Base-by-base conservation (phyloP, 2,797 vertebrate species). In the Gymnoscopelus braueri region DNA sequence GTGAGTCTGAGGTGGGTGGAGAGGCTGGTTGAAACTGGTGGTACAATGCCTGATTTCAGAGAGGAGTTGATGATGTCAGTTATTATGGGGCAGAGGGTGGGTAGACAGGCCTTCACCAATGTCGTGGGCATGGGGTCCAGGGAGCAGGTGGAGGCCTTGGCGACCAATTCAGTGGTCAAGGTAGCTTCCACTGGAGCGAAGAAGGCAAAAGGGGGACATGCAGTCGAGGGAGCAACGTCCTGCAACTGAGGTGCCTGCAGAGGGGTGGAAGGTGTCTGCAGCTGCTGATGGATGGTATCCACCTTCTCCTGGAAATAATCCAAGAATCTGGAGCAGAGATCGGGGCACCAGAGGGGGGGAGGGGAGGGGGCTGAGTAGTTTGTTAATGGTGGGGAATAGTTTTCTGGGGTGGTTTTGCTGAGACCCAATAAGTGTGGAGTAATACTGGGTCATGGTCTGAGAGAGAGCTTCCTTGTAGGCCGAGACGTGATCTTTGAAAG, bases 291-390 rank as follows among this genome's bases (percentile, higher is more conserved):
- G n/a, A n/a, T n/a, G n/a, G n/a, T n/a, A n/a, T n/a, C n/a, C n/a
- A n/a, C n/a, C n/a, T n/a, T n/a, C n/a, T n/a, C n/a, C n/a, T n/a
- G n/a, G n/a, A n/a, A n/a, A n/a, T n/a, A n/a, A n/a, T n/a, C n/a
- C n/a, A n/a, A n/a, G n/a, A 54, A 59, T 48, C 49, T 63, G 63
- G 72, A 66, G 65, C 72, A 66, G 59, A 69, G 68, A 63, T 67
- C 53, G 61, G 63, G 50, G 58, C 62, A 29, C 68, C 68, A 6
- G 67, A 66, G 23, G 67, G 68, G 50, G 65, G 57, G 51, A 13
- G 51, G 51, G 51, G 3, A 52, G 51, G 51, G 10, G 51, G 51
- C 51, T 3, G 7, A 52, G 51, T 52, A 52, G 51, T 11, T 3
- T 5, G 51, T 52, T 52, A 13, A 52, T 52, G 51, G 51, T 52